Conservation (phyloP, 2,797 vertebrate genomes). For the Carduelis carduelis region DNA sequence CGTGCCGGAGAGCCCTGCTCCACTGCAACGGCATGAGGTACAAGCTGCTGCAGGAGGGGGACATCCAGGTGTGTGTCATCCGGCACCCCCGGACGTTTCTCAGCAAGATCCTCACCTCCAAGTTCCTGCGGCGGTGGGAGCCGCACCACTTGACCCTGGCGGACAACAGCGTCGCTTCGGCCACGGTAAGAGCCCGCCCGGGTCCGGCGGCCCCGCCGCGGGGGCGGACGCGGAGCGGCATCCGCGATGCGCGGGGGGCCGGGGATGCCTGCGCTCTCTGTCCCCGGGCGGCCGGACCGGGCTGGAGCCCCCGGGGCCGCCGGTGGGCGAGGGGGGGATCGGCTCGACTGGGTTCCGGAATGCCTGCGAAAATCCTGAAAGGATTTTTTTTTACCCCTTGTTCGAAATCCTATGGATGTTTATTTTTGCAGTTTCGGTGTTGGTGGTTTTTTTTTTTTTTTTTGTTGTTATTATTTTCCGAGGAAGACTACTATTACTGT, state of each 20-base stretch:
- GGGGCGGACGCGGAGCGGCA: background rate
- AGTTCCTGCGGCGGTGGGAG: constrained; percentile 95
- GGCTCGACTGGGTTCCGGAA: background rate
- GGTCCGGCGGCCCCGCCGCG: background rate
- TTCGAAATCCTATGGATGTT: background rate
- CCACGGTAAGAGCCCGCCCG: constrained; percentile 83
- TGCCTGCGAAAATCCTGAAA: background rate
- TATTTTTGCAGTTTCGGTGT: background rate
- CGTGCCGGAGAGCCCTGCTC: constrained; percentile 85
- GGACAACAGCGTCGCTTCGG: constrained; percentile 92
- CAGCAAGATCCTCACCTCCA: constrained; percentile 98
- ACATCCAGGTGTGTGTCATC: constrained; percentile 98
- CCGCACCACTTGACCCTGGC: constrained; percentile 94
- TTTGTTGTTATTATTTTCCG: background rate
- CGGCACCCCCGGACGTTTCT: constrained; percentile 97
- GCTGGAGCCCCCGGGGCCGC: background rate
- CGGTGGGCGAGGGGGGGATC: background rate
- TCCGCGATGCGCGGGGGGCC: background rate
- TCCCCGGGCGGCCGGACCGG: background rate
- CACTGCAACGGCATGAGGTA: constrained; percentile 95
- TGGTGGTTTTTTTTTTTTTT: too few relatives aligned
- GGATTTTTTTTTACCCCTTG: background rate
- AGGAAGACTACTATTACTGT: background rate
- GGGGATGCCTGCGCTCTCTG: background rate
- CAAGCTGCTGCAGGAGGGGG: constrained; percentile 96